Evolutionary conservation across 2,113 vertebrate species (phyloP).

Genomic region (Clupea harengus): DNA sequence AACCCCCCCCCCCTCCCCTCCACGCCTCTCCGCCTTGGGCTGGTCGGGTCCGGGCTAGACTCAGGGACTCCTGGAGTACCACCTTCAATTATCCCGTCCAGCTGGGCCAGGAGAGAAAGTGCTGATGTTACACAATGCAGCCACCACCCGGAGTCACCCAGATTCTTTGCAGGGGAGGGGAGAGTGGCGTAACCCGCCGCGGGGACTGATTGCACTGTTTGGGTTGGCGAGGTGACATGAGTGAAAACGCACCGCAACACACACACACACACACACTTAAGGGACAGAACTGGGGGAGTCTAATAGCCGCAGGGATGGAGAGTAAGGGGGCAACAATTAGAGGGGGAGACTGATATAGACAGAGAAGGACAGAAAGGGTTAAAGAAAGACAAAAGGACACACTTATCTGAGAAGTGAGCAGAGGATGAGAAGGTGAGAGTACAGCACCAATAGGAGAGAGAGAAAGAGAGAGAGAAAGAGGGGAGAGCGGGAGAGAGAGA

Average conservation of each 20-base stretch:
- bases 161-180: not conserved
- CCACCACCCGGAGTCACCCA: constrained; percentile 45
- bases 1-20: constrained; percentile 49
- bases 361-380: not conserved
- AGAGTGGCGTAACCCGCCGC: constrained; percentile 34
- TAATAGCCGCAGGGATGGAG: not conserved
- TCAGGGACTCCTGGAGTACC: constrained; percentile 72
- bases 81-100: constrained; percentile 70
- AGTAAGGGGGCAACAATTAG: not conserved
- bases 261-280: constrained; percentile 19
- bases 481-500: not conserved
- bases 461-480: not conserved
- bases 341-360: not conserved
- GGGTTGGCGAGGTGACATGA: constrained; percentile 24
- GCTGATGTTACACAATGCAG: constrained; percentile 48
- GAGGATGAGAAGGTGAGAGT: constrained; percentile 4
- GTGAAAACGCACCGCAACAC: constrained; percentile 20
- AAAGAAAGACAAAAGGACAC: constrained; percentile 26
- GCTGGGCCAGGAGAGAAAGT: constrained; percentile 47
- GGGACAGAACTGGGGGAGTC: not conserved
- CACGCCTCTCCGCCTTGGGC: constrained; percentile 53
- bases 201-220: constrained; percentile 39
- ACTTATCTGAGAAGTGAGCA: not conserved
- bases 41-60: constrained; percentile 59
- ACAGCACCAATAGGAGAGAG: not conserved